These are phyloP conservation scores for Nemotelus pantherinus DNA, from an alignment of 2,888 invertebrate genomes.

Conservation along the genomic window DNA sequence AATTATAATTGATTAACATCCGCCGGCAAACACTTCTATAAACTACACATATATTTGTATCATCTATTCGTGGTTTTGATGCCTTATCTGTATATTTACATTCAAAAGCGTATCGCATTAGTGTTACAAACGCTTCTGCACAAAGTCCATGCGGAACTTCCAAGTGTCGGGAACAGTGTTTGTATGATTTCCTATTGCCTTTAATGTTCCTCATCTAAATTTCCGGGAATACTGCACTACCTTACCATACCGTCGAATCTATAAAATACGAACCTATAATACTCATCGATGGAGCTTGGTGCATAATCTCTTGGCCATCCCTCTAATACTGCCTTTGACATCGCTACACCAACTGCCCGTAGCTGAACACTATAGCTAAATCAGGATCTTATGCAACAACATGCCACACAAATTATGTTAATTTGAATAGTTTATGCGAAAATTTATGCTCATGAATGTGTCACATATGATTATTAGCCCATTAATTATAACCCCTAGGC, in stretches of 20 bases:
- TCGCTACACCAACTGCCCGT: neutral
- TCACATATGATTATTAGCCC: constrained; percentile 54
- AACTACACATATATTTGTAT: neutral
- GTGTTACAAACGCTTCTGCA: neutral
- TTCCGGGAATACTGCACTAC: constrained; percentile 29
- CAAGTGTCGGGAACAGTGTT: constrained; percentile 42
- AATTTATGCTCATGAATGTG: constrained; percentile 54
- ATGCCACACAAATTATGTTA: constrained; percentile 53
- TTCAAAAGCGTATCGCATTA: neutral
- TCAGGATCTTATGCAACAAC: constrained; percentile 21
- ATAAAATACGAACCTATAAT: constrained; percentile 12
- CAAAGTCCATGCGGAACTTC: constrained; percentile 16
- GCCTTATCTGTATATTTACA: neutral
- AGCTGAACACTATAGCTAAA: constrained; percentile 3
- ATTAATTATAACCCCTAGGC: constrained; percentile 52
- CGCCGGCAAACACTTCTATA: constrained; percentile 13
- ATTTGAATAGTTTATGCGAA: constrained; percentile 53
- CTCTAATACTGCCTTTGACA: neutral
- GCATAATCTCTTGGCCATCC: too few species aligned
- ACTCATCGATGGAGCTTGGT: neutral
- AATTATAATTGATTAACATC: constrained; percentile 52
- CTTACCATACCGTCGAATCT: constrained; percentile 14
- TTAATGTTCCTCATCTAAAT: constrained; percentile 22
- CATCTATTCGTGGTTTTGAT: neutral
- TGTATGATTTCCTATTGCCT: constrained; percentile 39